Evolutionary conservation across 2,888 invertebrate species (phyloP).

Genomic region (Mythimna loreyi): DNA sequence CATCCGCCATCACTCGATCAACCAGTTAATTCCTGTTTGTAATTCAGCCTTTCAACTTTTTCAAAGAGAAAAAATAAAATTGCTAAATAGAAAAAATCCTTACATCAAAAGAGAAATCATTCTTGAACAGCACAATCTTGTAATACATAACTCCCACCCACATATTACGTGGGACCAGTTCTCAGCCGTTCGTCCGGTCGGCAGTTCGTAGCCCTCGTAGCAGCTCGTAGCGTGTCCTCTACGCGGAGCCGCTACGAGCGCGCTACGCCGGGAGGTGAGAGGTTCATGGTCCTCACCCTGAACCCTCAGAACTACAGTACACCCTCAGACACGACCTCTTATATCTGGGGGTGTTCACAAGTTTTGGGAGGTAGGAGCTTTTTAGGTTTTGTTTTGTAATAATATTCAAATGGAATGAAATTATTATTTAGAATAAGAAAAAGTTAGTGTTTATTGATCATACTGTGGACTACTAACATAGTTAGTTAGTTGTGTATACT

Average conservation of each 20-base stretch:
- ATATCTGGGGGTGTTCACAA: constrained; percentile 21
- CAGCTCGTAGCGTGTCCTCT: constrained; percentile 63
- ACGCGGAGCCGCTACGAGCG: constrained; percentile 35
- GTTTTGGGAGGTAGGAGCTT: constrained; percentile 1
- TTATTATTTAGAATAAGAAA: no score
- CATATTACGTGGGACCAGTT: constrained; percentile 17
- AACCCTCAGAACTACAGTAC: no score
- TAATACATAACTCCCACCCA: neutral
- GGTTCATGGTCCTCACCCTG: constrained; percentile 52
- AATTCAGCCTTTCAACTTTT: no score
- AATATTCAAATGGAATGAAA: no score
- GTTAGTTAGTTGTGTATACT: no score
- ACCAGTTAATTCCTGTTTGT: no score
- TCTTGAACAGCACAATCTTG: neutral
- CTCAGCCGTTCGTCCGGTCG: constrained; percentile 54
- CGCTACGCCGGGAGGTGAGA: constrained; percentile 57
- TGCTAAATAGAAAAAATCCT: neutral
- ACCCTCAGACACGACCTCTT: no score
- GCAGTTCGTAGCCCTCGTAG: constrained; percentile 61
- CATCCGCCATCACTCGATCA: no score
- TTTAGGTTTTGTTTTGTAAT: constrained; percentile 34
- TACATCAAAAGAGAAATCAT: neutral
- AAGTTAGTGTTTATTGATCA: no score
- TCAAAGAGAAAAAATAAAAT: no score
- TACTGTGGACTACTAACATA: no score